Percentiles rank a stretch among this genome's conserved stretches.
Evolutionary conservation across 2,888 invertebrate species (phyloP).

Genomic region (Diabrotica balteata): DNA sequence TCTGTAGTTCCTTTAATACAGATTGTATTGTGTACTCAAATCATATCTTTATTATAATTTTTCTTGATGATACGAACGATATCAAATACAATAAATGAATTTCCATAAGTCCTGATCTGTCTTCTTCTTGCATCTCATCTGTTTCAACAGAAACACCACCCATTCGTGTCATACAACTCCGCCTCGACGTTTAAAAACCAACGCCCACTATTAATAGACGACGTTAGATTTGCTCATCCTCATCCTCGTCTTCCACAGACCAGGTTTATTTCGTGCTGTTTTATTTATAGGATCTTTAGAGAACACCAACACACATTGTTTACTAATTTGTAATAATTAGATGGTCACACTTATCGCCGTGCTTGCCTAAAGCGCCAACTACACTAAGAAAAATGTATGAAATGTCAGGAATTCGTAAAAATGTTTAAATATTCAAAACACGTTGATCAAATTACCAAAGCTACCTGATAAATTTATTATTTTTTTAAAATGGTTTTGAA

Average conservation of each 20-base stretch:
- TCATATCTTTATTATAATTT: no score
- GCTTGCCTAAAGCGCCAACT: neutral
- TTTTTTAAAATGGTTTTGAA: no score
- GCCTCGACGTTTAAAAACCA: conserved; percentile 35
- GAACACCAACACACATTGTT: neutral
- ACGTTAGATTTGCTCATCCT: conserved; percentile 8
- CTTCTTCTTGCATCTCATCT: conserved; percentile 27
- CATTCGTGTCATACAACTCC: conserved; percentile 39
- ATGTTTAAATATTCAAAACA: no score
- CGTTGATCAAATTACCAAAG: no score
- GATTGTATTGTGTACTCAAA: no score
- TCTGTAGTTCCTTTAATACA: no score
- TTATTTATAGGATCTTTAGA: conserved; percentile 31
- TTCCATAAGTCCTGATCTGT: conserved; percentile 6
- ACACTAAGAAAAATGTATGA: neutral
- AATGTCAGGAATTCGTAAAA: no score
- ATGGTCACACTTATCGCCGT: no score
- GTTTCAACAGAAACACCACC: conserved; percentile 33
- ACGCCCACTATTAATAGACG: conserved; percentile 40
- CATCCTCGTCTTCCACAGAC: no score
- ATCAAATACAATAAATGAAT: no score
- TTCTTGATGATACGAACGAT: no score
- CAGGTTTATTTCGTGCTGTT: conserved; percentile 34
- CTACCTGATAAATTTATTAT: no score
- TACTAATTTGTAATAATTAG: conserved; percentile 5